Percentiles rank a stretch among this genome's conserved stretches.
These are phyloP conservation scores for Phaedon cochleariae DNA, from an alignment of 2,888 invertebrate genomes.

Conservation along the genomic window DNA sequence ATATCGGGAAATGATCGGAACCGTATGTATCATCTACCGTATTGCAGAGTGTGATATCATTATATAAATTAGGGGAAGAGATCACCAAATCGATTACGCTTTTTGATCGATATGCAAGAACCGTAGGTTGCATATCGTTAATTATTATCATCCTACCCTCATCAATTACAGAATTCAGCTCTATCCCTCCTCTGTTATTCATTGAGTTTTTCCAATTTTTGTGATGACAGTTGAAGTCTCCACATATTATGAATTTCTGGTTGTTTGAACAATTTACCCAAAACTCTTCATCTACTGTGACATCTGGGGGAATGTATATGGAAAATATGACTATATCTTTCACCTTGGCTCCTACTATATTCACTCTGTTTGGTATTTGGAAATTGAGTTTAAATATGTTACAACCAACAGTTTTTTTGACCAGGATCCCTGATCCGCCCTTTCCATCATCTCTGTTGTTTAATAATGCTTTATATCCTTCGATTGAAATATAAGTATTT, in stretches of 20 bases:
- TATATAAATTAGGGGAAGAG: neutral
- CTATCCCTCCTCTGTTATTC: conserved; percentile 1
- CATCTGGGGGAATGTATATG: neutral
- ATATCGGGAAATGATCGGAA: neutral
- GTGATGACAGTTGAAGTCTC: neutral
- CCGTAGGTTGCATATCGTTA: neutral
- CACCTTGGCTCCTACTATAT: conserved; percentile 1
- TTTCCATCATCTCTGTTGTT: conserved; percentile 13
- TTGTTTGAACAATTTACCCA: neutral
- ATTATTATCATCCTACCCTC: neutral
- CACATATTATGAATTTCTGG: neutral
- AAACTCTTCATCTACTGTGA: neutral
- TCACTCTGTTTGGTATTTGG: neutral
- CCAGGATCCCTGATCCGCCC: conserved; percentile 6
- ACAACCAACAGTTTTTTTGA: neutral
- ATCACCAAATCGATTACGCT: neutral
- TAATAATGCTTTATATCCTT: neutral
- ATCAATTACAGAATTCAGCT: neutral
- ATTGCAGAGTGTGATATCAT: neutral
- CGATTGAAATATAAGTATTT: neutral
- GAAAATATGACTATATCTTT: neutral
- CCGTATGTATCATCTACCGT: neutral
- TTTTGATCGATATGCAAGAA: neutral
- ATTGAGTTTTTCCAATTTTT: conserved; percentile 6
- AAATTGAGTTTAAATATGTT: neutral